These are phyloP conservation scores for Coenonympha glycerion DNA, from an alignment of 2,888 invertebrate genomes.

Conservation along the genomic window DNA sequence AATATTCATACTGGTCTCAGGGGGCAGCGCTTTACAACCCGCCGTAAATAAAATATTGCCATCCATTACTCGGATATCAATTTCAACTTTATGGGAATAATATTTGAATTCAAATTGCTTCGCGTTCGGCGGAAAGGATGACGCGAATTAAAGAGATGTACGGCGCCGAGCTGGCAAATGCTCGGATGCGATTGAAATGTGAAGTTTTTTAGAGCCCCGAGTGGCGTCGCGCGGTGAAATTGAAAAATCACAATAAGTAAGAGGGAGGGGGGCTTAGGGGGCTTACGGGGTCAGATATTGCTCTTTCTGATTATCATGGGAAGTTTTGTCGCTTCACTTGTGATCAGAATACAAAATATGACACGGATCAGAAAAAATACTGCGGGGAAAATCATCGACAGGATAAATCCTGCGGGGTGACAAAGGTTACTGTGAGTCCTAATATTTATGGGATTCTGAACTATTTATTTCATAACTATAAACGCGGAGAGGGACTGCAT, in stretches of 20 bases:
- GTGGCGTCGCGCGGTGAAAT: constrained; percentile 4
- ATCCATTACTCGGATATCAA: not conserved
- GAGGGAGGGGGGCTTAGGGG: not conserved
- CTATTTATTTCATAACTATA: too few relatives aligned
- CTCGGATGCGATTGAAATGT: constrained; percentile 4
- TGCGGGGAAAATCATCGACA: not conserved
- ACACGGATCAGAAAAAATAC: not conserved
- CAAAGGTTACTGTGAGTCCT: too few relatives aligned
- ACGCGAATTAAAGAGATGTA: constrained; percentile 5
- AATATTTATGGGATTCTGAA: too few relatives aligned
- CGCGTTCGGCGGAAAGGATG: not conserved
- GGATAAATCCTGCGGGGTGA: too few relatives aligned
- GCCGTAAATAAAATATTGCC: constrained; percentile 14
- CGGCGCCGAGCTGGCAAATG: not conserved
- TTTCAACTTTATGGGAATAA: not conserved
- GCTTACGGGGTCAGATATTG: not conserved
- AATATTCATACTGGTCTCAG: constrained; percentile 14
- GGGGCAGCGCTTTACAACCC: constrained; percentile 1
- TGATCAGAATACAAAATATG: not conserved
- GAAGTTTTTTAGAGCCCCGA: constrained; percentile 7
- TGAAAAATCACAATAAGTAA: constrained; percentile 9
- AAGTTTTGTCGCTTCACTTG: not conserved
- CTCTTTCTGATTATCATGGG: constrained; percentile 5
- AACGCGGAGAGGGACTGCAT: too few relatives aligned
- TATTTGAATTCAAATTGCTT: not conserved